These are phyloP conservation scores for Armadillidium nasatum DNA, from an alignment of 1,140 invertebrate species.

Conservation along the genomic window DNA sequence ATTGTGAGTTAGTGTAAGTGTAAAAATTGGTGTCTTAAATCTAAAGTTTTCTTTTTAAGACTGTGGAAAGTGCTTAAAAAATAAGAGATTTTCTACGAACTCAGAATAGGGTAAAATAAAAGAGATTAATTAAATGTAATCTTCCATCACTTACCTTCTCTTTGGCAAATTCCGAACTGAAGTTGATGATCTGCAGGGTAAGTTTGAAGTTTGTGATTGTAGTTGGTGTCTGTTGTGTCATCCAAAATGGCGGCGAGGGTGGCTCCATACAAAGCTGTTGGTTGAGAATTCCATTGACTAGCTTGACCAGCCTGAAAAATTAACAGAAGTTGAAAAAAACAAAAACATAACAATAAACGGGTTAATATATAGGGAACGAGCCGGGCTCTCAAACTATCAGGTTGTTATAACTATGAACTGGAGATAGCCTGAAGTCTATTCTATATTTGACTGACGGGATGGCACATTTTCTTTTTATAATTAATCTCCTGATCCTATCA, in stretches of 20 bases:
- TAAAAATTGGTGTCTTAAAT: too few species aligned
- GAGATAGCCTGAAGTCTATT: too few species aligned
- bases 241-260: slow-evolving; percentile 44
- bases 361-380: too few species aligned
- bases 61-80: background rate
- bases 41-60: too few species aligned
- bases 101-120: background rate
- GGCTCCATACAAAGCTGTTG: slow-evolving; percentile 40
- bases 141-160: slow-evolving; percentile 27
- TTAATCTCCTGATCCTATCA: too few species aligned
- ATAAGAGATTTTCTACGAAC: background rate
- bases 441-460: too few species aligned
- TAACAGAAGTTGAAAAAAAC: background rate
- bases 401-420: too few species aligned
- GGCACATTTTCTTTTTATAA: too few species aligned
- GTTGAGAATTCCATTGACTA: slow-evolving; percentile 44
- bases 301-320: slow-evolving; percentile 22
- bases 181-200: slow-evolving; percentile 42
- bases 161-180: slow-evolving; percentile 44
- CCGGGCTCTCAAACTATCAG: too few species aligned
- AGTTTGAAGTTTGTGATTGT: slow-evolving; percentile 44
- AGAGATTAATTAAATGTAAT: background rate
- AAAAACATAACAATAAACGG: background rate
- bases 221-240: slow-evolving; percentile 41
- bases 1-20: too few species aligned